These are phyloP conservation scores for Ichneumoninae sp. DNA, from an alignment of 2,888 invertebrate species.

Conservation along the genomic window DNA sequence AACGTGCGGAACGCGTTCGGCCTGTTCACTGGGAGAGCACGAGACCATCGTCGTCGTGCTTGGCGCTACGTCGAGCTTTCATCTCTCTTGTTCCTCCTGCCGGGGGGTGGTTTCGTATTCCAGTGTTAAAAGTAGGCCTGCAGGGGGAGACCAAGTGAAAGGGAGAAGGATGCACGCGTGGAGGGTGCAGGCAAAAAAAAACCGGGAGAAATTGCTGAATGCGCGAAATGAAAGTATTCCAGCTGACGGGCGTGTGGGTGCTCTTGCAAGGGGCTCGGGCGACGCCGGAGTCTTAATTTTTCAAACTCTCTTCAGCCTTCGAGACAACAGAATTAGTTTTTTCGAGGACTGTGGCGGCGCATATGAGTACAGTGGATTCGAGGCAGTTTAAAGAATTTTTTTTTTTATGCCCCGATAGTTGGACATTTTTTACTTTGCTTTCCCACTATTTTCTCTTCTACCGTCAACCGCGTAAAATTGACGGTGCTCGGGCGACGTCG, in stretches of 20 bases:
- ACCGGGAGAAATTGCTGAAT: slow-evolving; percentile 74
- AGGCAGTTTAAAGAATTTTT: too few relatives aligned
- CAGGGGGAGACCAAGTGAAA: slow-evolving; percentile 17
- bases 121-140: slow-evolving; percentile 65
- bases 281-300: background rate
- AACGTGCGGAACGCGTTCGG: slow-evolving; percentile 52
- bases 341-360: background rate
- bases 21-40: slow-evolving; percentile 25
- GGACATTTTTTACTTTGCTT: background rate
- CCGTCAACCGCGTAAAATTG: slow-evolving; percentile 1
- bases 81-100: slow-evolving; percentile 17
- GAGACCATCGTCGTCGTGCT: slow-evolving; percentile 44
- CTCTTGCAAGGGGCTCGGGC: slow-evolving; percentile 2
- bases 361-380: too few relatives aligned
- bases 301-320: background rate
- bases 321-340: background rate
- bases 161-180: slow-evolving; percentile 24
- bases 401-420: background rate
- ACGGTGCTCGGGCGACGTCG: background rate
- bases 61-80: slow-evolving; percentile 47
- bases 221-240: slow-evolving; percentile 79
- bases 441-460: background rate
- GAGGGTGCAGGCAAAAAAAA: slow-evolving; percentile 10
- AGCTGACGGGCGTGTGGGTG: slow-evolving; percentile 74
- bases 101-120: slow-evolving; percentile 47